These are phyloP conservation scores for Raja brachyura DNA, from an alignment of 2,113 vertebrate species.

Conservation along the genomic window DNA sequence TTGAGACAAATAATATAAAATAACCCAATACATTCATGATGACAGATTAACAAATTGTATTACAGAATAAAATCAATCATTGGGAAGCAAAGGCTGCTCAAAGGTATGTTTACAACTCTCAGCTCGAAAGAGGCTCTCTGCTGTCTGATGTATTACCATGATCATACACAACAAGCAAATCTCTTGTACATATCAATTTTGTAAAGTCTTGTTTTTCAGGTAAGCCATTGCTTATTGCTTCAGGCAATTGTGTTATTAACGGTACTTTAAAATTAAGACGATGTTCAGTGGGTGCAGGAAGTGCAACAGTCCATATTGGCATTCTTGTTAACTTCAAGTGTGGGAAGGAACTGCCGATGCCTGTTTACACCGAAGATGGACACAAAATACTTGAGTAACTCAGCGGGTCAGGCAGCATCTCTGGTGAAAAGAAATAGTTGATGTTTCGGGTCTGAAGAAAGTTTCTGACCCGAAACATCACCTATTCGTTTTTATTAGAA, in stretches of 20 bases:
- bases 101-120: neutral
- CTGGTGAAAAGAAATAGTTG: too few species aligned
- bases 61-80: neutral
- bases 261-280: neutral
- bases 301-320: neutral
- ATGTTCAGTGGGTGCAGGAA: neutral
- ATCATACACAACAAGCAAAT: neutral
- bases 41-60: neutral
- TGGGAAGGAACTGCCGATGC: too few species aligned
- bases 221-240: neutral
- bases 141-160: neutral
- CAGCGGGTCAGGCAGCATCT: too few species aligned
- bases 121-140: neutral
- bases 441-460: too few species aligned
- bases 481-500: too few species aligned
- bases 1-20: slow-evolving; percentile 1
- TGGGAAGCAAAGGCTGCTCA: neutral
- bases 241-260: slow-evolving; percentile 9
- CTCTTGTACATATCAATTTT: neutral
- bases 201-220: neutral
- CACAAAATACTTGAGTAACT: too few species aligned
- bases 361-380: too few species aligned
- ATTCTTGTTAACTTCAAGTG: neutral
- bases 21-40: neutral
- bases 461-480: too few species aligned